Evolutionary conservation across 2,797 vertebrate species (phyloP).

Genomic region (Nyctalus aviator): DNA sequence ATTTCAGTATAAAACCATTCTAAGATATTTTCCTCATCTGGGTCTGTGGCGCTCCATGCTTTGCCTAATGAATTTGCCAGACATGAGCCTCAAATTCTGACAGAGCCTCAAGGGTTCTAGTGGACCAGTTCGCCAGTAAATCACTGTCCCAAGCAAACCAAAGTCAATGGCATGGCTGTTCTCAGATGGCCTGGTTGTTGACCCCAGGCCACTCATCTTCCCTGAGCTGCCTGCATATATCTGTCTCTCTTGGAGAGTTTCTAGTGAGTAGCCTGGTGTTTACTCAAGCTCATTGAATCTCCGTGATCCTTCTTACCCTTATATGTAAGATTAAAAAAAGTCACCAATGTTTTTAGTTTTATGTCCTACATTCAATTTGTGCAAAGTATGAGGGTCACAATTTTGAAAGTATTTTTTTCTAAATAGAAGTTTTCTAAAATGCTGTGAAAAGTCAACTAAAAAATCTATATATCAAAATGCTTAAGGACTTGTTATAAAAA

Average conservation of each 20-base stretch:
- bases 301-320: not conserved
- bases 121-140: not conserved
- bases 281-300: not conserved
- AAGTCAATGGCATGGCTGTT: not conserved
- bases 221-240: not conserved
- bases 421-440: not conserved
- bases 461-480: not conserved
- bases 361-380: not conserved
- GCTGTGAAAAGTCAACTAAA: not conserved
- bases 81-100: conserved; percentile 6
- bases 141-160: not conserved
- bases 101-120: not conserved
- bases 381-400: not conserved
- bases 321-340: not conserved
- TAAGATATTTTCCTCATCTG: not conserved
- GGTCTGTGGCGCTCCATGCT: not conserved
- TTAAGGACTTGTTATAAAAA: not conserved
- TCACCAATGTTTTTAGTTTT: not conserved
- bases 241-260: conserved; percentile 3
- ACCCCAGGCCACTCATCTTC: not conserved
- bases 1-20: not conserved
- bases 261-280: not conserved
- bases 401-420: conserved; percentile 5
- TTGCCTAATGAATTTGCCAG: not conserved
- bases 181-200: not conserved